phyloP scores from a whole-genome alignment of 2,113 vertebrate species.

The Leucopsar rothschildi region DNA sequence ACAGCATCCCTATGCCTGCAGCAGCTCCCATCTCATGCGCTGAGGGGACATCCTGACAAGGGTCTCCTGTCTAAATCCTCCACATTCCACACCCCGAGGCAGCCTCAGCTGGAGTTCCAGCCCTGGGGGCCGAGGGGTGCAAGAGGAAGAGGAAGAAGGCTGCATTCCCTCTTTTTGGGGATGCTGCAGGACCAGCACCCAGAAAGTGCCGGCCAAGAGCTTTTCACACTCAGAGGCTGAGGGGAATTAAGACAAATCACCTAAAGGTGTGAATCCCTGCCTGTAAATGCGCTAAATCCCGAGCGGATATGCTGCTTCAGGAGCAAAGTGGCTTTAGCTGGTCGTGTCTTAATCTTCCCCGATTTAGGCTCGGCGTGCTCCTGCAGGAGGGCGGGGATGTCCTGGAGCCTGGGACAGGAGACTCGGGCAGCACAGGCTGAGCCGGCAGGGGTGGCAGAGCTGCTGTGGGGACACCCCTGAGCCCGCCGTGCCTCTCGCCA shows the following conservation, averaged over 20 bases:
- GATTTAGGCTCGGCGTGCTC: background rate
- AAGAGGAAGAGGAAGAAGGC: background rate
- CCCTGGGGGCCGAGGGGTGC: too few species aligned
- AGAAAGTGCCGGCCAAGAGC: accelerated
- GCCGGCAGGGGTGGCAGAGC: too few species aligned
- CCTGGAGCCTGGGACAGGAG: background rate
- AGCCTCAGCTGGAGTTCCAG: background rate
- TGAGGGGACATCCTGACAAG: background rate
- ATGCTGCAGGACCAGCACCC: background rate
- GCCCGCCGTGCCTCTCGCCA: background rate
- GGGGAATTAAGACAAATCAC: constrained; percentile 36
- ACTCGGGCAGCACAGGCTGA: background rate
- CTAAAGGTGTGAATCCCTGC: constrained; percentile 53
- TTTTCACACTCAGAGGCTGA: background rate
- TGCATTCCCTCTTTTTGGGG: background rate
- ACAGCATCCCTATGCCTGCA: accelerated
- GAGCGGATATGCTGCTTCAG: background rate
- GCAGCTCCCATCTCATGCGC: accelerated
- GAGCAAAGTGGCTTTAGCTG: constrained; percentile 44
- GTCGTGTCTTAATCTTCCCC: background rate
- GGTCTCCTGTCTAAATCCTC: background rate
- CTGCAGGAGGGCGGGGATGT: background rate
- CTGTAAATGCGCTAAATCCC: constrained; percentile 50
- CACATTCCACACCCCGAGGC: accelerated
- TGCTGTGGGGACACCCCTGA: background rate